Base-by-base conservation (phyloP, 2,113 vertebrate species). In the Tursiops truncatus region DNA sequence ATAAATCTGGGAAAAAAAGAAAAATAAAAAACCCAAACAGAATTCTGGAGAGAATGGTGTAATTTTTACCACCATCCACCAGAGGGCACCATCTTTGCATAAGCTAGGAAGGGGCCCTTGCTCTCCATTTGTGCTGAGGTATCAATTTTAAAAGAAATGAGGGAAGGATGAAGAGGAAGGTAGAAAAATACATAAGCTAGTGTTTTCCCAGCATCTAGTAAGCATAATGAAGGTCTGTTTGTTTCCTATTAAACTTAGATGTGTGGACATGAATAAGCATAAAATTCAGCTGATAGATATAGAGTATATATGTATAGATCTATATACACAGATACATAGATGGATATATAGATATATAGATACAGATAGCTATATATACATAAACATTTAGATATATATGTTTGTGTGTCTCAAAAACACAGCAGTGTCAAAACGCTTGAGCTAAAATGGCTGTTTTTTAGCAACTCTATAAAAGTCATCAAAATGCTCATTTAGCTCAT, bases 51-150 rank as follows among this genome's bases (percentile, higher is more conserved):
- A 89, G 58, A 77, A 83, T 41, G 21, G 20, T 60, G 65, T 88
- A 53, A 60, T 88, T 13, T 38, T 91, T 14, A 79, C 0, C 0
- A 36, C 8, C 2, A 0, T 67, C 80, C 97, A 97, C 96, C 71
- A 97, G 97, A 97, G 97, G 95, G 81, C 91, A 91, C 31, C n/a
- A 92, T 95, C 31, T 89, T 41, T 33, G 50, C 63, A 36, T 17
- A 65, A 67, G 36, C 65, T 53, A 6, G 6, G 11, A 65, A 92
- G 68, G 47, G 38, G 50, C 26, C 13, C 23, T 50, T 20, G 12
- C 3, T 74, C 8, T 67, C 21, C 4, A 0, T 33, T 71, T 41
- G 17, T 71, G 3, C 44, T 56, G 15, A 89, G 8, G 4, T n/a
- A 60, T 20, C 14, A 26, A 26, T 68, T 60, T 8, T 67, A 56